Conservation (phyloP, 1,140 invertebrate species). For the Atta texana region DNA sequence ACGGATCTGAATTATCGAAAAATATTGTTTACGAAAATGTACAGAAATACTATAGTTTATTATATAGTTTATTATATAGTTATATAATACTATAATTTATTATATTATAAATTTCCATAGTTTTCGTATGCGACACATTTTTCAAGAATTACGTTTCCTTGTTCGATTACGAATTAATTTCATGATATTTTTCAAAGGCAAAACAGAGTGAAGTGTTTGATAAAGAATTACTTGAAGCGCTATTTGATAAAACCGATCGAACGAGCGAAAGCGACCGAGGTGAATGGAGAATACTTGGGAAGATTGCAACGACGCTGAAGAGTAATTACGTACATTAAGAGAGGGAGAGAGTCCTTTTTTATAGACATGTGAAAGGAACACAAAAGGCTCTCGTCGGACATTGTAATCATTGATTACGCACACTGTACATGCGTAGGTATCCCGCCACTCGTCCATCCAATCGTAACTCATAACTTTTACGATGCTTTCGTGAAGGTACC, state of each 20-base stretch:
- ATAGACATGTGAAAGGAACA: constrained; percentile 43
- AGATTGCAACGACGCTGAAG: constrained; percentile 46
- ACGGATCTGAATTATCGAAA: background rate
- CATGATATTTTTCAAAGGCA: background rate
- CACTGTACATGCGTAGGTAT: constrained; percentile 50
- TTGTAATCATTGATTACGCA: constrained; percentile 60
- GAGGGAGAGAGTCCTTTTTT: constrained; percentile 43
- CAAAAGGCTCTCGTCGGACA: constrained; percentile 49
- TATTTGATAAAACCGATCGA: constrained; percentile 33
- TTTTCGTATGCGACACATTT: too few species aligned
- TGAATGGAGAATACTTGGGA: constrained; percentile 42
- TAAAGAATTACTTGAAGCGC: background rate
- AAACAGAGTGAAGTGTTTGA: background rate
- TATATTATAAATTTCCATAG: too few species aligned
- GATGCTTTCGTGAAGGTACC: constrained; percentile 71
- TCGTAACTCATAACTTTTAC: constrained; percentile 74
- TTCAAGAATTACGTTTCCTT: too few species aligned
- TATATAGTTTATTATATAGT: too few species aligned
- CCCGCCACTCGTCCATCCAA: constrained; percentile 46
- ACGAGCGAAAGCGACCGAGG: constrained; percentile 27
- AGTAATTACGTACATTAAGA: constrained; percentile 58
- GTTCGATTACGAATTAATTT: background rate
- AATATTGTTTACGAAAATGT: too few species aligned
- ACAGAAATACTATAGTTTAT: too few species aligned
- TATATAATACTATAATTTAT: too few species aligned